Evolutionary conservation across 2,888 invertebrate genomes (phyloP).

Genomic region (Hirtodrosophila histrioides): DNA sequence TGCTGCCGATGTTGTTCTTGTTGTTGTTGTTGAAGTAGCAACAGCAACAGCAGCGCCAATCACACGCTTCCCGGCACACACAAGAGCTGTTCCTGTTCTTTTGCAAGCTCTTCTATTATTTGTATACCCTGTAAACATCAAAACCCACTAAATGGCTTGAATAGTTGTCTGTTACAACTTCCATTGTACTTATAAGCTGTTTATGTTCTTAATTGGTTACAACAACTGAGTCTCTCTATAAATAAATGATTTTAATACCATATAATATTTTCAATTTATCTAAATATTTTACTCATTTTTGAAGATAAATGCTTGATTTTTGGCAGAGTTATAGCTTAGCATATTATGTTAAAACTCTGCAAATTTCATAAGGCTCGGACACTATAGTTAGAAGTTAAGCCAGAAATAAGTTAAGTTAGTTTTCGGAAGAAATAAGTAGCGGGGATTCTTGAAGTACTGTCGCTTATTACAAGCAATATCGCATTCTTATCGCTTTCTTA

Average conservation of each 20-base stretch:
- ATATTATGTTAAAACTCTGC: background rate
- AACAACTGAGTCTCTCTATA: no score
- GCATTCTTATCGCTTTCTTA: no score
- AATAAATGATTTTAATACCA: no score
- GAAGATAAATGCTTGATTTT: no score
- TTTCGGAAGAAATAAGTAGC: conserved; percentile 10
- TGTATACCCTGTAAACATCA: conserved; percentile 12
- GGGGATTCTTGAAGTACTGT: no score
- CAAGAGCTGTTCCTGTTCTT: conserved; percentile 70
- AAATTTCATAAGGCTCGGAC: background rate
- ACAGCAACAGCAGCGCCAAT: conserved; percentile 61
- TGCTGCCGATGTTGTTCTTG: conserved; percentile 55
- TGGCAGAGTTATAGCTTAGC: no score
- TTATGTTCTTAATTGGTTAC: no score
- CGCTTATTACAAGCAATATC: no score
- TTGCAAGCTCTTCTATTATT: conserved; percentile 55
- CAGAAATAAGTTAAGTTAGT: conserved; percentile 2
- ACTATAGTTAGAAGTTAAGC: background rate
- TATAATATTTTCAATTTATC: no score
- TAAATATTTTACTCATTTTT: no score
- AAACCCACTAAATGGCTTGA: background rate
- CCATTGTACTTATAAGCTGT: no score
- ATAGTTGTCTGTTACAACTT: no score
- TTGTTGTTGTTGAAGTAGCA: conserved; percentile 27
- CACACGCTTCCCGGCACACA: conserved; percentile 70